Evolutionary conservation across 2,888 invertebrate species (phyloP), one percentile per base, ranked within the genome.

Genomic region (Osmoderma eremita): DNA sequence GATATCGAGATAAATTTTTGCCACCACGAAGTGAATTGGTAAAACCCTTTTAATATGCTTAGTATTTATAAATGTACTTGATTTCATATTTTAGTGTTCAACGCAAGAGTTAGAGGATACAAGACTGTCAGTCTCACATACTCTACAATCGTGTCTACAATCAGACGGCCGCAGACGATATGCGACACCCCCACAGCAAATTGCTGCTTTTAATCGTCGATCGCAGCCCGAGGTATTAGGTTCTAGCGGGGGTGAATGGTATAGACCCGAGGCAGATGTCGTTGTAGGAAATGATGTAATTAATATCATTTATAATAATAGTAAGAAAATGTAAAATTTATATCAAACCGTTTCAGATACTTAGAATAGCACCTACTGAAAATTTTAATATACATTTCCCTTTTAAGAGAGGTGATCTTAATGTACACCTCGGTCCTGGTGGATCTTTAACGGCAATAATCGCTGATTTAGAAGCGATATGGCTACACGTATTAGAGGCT

Each of bases 361-460:
- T 94, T 12, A 87, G 88, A 69, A 82, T 93, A 24, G 87, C 88
- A 80, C 90, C 88, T 13, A 85, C 85, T 45, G 85, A 90, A 63
- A 86, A 89, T 49, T 97, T 91, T 77, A 95, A 95, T 78, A 84
- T 97, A 66, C 94, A 95, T 80, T 97, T 96, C 82, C 97, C 97
- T 0, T 91, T 95, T 76, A 87, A 88, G 77, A 85, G 95, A 74
- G 97, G 97, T 0, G 93, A 94, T 76, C 87, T 97, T 13, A 95
- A 97, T 83, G 80, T 95, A 2, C 96, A 97, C 79, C 78, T 85
- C 0, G 91, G 91, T 63, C 87, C 93, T 17, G 95, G 96, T 0
- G 97, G 97, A 0, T 95, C 96, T 0, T 83, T 96, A 63, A 90
- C 91, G 6, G 88, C 94, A 0, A 91, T 96, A 3, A 80, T 97